A percentile compares a stretch with the other conserved stretches of the same genome.
phyloP scores from a whole-genome alignment of 2,113 vertebrate species.

The Dipodomys spectabilis region DNA sequence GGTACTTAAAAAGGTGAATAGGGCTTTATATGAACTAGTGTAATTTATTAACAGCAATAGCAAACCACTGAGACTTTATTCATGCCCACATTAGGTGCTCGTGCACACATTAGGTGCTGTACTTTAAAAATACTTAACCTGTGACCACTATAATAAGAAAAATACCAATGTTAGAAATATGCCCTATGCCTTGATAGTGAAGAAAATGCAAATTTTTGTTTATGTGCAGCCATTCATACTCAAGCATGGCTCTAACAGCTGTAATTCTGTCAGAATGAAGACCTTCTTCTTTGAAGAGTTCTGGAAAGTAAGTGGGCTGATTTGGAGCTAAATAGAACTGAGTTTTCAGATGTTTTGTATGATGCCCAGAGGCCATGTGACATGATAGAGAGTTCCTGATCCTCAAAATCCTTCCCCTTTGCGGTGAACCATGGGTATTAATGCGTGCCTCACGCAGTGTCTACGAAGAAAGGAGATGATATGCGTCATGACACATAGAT shows the following conservation, averaged over 20 bases:
- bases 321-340: constrained; percentile 5
- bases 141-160: constrained; percentile 4
- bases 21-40: background rate
- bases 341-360: background rate
- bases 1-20: constrained; percentile 32
- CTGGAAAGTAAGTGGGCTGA: background rate
- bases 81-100: background rate
- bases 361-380: background rate
- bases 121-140: background rate
- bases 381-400: background rate
- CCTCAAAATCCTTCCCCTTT: background rate
- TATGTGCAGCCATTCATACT: background rate
- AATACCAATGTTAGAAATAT: constrained; percentile 20
- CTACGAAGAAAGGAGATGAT: background rate
- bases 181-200: background rate
- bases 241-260: background rate
- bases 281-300: background rate
- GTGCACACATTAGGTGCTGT: background rate
- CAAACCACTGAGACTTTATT: background rate
- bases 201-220: constrained; percentile 19
- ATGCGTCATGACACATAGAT: background rate
- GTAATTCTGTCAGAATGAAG: background rate
- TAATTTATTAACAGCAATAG: constrained; percentile 50
- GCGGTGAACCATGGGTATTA: background rate
- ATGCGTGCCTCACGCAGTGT: background rate